These are phyloP conservation scores for Megatriorchis doriae DNA, from an alignment of 2,113 vertebrate species.

Conservation along the genomic window DNA sequence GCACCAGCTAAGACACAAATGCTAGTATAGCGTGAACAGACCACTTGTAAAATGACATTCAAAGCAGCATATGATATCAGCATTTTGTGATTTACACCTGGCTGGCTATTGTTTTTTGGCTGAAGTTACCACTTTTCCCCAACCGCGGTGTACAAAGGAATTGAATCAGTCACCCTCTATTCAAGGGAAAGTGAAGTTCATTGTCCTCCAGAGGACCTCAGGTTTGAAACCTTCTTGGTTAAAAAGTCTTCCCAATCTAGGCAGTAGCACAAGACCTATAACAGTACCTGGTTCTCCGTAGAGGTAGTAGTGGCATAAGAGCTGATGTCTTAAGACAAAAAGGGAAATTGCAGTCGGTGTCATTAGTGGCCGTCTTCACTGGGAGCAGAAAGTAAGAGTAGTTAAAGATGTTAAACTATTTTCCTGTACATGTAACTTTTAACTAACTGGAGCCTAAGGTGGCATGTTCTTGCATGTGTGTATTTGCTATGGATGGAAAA, in stretches of 20 bases:
- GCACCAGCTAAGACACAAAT: neutral
- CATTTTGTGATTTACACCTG: neutral
- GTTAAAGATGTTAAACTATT: neutral
- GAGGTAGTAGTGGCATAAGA: neutral
- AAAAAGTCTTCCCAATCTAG: neutral
- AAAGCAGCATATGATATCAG: neutral
- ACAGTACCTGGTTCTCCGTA: neutral
- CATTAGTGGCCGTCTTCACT: neutral
- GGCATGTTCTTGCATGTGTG: neutral
- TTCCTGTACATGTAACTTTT: neutral
- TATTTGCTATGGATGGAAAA: neutral
- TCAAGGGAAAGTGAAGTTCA: neutral
- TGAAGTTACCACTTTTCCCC: neutral
- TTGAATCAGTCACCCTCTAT: neutral
- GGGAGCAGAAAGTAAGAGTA: neutral
- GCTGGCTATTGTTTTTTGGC: neutral
- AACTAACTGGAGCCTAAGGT: neutral
- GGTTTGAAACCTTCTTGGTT: neutral
- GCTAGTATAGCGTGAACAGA: neutral
- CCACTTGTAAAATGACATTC: neutral
- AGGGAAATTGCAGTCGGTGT: neutral
- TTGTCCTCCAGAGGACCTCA: neutral
- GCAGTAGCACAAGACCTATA: neutral
- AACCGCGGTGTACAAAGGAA: rapidly evolving
- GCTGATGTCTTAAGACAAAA: neutral